phyloP scores from a whole-genome alignment of 2,797 vertebrate genomes.

The Malurus leucopterus region DNA sequence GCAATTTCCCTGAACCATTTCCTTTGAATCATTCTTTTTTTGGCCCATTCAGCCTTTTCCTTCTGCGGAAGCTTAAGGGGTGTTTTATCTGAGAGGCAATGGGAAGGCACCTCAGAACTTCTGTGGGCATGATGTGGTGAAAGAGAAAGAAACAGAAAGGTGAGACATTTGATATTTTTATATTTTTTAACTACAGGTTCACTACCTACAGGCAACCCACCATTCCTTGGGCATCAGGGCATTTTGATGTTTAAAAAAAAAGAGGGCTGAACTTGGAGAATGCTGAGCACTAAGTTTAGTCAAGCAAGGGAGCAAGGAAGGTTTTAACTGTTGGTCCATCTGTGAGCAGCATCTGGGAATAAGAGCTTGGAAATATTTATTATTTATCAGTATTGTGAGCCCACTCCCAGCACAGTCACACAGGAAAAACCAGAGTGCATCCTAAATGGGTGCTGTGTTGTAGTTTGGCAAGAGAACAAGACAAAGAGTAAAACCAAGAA shows the following conservation, averaged over 20 bases:
- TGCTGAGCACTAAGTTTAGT: not conserved
- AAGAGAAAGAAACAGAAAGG: not conserved
- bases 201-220: not conserved
- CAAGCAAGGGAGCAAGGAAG: not conserved
- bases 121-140: not conserved
- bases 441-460: not conserved
- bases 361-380: not conserved
- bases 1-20: not conserved
- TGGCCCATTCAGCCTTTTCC: not conserved
- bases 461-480: not conserved
- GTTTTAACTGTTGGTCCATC: not conserved
- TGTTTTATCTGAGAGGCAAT: not conserved
- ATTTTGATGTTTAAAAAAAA: not conserved
- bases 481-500: not conserved
- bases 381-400: not conserved
- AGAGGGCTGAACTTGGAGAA: not conserved
- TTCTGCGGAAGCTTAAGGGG: not conserved
- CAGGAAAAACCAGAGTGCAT: not conserved
- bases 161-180: not conserved
- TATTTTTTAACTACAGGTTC: not conserved
- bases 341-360: not conserved
- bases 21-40: not conserved
- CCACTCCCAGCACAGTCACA: not conserved
- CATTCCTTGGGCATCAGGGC: not conserved
- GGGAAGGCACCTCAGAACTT: not conserved